A percentile compares a stretch with the other conserved stretches of the same genome.
These are phyloP conservation scores for Busseola fusca DNA, from an alignment of 2,888 invertebrate genomes.

Conservation along the genomic window DNA sequence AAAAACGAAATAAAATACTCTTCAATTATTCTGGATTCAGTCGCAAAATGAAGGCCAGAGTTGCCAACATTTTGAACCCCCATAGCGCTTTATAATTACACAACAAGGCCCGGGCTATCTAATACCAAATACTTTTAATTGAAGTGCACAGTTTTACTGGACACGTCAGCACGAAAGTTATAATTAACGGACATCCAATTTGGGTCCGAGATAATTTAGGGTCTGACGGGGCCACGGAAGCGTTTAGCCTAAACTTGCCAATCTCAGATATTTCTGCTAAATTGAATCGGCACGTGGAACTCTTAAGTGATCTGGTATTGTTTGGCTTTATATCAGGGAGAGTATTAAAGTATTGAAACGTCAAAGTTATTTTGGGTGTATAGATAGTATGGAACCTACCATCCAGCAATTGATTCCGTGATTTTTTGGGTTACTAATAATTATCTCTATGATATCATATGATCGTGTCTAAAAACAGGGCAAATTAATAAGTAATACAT, in stretches of 20 bases:
- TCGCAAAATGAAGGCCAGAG: constrained; percentile 32
- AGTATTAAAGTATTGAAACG: constrained; percentile 5
- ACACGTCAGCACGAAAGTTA: constrained; percentile 79
- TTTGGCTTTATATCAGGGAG: constrained; percentile 4
- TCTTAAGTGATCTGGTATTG: constrained; percentile 14
- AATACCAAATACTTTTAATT: constrained; percentile 79
- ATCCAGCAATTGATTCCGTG: neutral
- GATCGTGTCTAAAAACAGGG: neutral
- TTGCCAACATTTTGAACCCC: constrained; percentile 45
- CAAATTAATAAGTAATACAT: constrained; percentile 4
- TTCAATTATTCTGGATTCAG: constrained; percentile 45
- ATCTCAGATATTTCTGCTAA: constrained; percentile 48
- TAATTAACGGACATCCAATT: constrained; percentile 83
- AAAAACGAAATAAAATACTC: constrained; percentile 37
- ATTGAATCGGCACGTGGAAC: constrained; percentile 40
- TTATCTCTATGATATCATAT: neutral
- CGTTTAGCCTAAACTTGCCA: constrained; percentile 52
- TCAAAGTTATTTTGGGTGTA: constrained; percentile 30
- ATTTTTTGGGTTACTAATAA: neutral
- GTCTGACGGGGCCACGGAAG: constrained; percentile 71
- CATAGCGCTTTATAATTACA: constrained; percentile 62
- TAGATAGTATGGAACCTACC: neutral
- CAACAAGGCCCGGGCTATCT: constrained; percentile 53
- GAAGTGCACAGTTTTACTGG: constrained; percentile 75
- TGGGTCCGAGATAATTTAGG: constrained; percentile 77